Evolutionary conservation across 2,113 vertebrate genomes (phyloP), one percentile per base, ranked within the genome.

Genomic region (Anolis sagrei): DNA sequence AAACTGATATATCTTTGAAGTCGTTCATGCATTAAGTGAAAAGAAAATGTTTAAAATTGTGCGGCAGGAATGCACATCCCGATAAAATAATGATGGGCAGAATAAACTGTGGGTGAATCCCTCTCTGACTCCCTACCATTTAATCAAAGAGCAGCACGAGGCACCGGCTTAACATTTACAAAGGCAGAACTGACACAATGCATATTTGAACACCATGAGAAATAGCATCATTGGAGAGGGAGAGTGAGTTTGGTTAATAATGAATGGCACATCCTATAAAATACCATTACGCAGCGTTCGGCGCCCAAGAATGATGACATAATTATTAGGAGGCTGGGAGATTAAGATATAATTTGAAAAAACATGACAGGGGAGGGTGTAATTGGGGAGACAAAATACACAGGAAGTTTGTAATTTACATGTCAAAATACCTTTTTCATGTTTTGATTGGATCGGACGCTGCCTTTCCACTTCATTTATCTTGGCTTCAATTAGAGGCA

Each of bases 271-370:
- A 95, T 96, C 92, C 95, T 95, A 95, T 95, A 96, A 97, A 96
- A 96, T 94, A 95, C 95, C 95, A 96, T 96, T 95, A 96, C 94
- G 94, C 94, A 95, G 95, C 91, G 92, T 94, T 95, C 93, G 95
- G 92, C 95, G 94, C 92, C 95, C 92, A 96, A 95, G 96, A 96
- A 97, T 96, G 95, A 97, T 97, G 96, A 96, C 96, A 97, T 97
- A 97, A 97, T 97, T 97, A 97, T 96, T 96, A 96, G 95, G 94
- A 95, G 95, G 95, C 96, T 93, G 94, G 95, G 95, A 95, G 96
- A 97, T 97, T 97, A 97, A 97, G 97, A 96, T 96, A 95, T 96
- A 96, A 97, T 97, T 97, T 96, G 75, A 94, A 96, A 95, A 96
- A 96, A 96, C 96, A 96, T 96, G 96, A 97, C 96, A 97, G 95